Conservation (phyloP, 1,140 invertebrate genomes). For the Drosophila mauritiana region DNA sequence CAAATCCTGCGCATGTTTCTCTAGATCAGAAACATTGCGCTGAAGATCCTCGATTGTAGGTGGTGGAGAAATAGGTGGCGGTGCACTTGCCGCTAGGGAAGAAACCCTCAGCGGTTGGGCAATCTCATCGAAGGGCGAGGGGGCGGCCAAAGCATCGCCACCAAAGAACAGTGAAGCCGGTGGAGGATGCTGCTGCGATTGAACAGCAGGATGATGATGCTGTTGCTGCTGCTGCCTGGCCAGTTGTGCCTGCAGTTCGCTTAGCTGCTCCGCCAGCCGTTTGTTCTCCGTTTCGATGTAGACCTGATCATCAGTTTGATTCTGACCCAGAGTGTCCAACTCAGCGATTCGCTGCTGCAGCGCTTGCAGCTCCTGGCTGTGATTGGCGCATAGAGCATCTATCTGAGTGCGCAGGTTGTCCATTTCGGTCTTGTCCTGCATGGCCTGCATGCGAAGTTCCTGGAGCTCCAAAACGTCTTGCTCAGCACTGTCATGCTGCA, state of each 20-base stretch:
- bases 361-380: conserved; percentile 69
- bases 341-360: conserved; percentile 77
- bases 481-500: conserved; percentile 80
- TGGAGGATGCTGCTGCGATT: conserved; percentile 4
- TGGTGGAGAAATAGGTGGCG: conserved; percentile 2
- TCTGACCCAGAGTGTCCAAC: conserved; percentile 78
- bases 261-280: conserved; percentile 68
- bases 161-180: conserved; percentile 72
- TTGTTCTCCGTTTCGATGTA: conserved; percentile 84
- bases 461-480: conserved; percentile 79
- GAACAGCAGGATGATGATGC: background rate
- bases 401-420: conserved; percentile 79
- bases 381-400: conserved; percentile 71
- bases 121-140: conserved; percentile 78
- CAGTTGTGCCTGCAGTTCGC: conserved; percentile 70
- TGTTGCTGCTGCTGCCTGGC: conserved; percentile 34
- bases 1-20: conserved; percentile 78
- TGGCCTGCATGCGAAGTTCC: conserved; percentile 79
- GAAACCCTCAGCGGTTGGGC: conserved; percentile 50
- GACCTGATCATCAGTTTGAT: conserved; percentile 82
- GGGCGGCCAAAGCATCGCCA: conserved; percentile 43
- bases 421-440: conserved; percentile 82
- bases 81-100: conserved; percentile 10
- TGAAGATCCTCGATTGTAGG: conserved; percentile 81
- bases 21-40: conserved; percentile 79